A percentile compares a stretch with the other conserved stretches of the same genome.
Evolutionary conservation across 2,113 vertebrate species (phyloP).

Genomic region (Catharus minimus): DNA sequence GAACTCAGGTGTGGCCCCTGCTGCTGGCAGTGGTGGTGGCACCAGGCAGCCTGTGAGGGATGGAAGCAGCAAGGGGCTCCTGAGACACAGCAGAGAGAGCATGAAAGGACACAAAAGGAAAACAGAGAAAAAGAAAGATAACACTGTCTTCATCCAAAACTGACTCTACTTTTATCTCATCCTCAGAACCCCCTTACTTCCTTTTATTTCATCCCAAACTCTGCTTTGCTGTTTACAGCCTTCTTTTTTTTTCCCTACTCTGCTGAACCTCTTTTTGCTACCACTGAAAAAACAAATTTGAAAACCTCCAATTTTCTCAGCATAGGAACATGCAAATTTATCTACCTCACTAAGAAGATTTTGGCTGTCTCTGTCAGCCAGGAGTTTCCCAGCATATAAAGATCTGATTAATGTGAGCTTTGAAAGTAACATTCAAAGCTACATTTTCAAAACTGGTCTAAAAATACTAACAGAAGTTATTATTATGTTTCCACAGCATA

Average conservation of each 20-base stretch:
- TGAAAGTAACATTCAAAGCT: neutral
- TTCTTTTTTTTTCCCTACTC: neutral
- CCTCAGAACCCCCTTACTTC: neutral
- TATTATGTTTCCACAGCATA: slow-evolving; percentile 36
- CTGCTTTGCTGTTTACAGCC: neutral
- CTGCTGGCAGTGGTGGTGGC: neutral
- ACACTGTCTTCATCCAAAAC: neutral
- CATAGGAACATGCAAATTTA: neutral
- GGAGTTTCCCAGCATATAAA: neutral
- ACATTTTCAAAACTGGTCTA: slow-evolving; percentile 2
- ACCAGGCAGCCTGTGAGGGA: neutral
- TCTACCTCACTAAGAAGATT: neutral
- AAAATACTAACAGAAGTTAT: slow-evolving; percentile 39
- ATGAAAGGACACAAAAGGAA: neutral
- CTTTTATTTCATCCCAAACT: neutral
- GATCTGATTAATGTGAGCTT: neutral
- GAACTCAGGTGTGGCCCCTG: neutral
- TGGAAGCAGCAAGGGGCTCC: neutral
- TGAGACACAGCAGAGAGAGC: neutral
- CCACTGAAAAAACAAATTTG: neutral
- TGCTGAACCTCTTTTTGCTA: neutral
- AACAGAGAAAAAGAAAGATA: neutral
- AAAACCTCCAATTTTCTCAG: neutral
- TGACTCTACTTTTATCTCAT: neutral
- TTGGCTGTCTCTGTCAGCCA: neutral